A percentile compares a stretch with the other conserved stretches of the same genome.
These are phyloP conservation scores for Xenopus laevis DNA, from an alignment of 2,113 vertebrate species.

Conservation along the genomic window DNA sequence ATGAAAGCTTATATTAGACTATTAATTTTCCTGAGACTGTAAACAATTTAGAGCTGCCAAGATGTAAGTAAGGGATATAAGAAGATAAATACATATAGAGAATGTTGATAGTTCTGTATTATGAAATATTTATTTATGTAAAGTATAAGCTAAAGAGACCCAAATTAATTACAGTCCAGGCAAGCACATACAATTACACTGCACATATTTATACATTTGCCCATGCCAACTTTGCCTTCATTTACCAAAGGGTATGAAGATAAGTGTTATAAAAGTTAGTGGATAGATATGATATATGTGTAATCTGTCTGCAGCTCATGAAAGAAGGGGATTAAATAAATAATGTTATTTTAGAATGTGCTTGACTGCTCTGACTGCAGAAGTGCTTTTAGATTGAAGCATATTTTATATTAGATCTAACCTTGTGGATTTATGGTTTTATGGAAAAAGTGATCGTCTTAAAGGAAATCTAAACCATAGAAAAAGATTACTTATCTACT, in stretches of 20 bases:
- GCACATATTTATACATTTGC: constrained; percentile 24
- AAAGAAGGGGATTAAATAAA: constrained; percentile 21
- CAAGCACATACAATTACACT: constrained; percentile 24
- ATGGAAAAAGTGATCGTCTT: not conserved
- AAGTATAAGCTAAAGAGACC: constrained; percentile 23
- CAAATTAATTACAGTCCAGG: constrained; percentile 38
- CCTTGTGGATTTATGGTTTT: constrained; percentile 16
- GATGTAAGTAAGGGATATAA: constrained; percentile 22
- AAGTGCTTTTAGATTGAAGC: constrained; percentile 41
- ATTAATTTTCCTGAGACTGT: constrained; percentile 36
- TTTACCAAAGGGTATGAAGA: constrained; percentile 33
- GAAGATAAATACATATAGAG: constrained; percentile 30
- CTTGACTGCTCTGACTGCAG: not conserved
- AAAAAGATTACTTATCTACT: too few relatives aligned
- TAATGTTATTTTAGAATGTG: constrained; percentile 24
- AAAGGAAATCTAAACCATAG: too few relatives aligned
- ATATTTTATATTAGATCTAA: constrained; percentile 23
- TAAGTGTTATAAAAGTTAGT: constrained; percentile 38
- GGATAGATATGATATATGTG: constrained; percentile 35
- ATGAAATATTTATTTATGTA: constrained; percentile 36
- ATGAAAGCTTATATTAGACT: constrained; percentile 37
- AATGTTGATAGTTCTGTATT: constrained; percentile 19
- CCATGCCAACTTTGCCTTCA: not conserved
- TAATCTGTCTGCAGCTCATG: constrained; percentile 7
- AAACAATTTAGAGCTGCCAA: constrained; percentile 43